A percentile compares a stretch with the other conserved stretches of the same genome.
phyloP scores from a whole-genome alignment of 2,113 vertebrate genomes.

The Mobula birostris region DNA sequence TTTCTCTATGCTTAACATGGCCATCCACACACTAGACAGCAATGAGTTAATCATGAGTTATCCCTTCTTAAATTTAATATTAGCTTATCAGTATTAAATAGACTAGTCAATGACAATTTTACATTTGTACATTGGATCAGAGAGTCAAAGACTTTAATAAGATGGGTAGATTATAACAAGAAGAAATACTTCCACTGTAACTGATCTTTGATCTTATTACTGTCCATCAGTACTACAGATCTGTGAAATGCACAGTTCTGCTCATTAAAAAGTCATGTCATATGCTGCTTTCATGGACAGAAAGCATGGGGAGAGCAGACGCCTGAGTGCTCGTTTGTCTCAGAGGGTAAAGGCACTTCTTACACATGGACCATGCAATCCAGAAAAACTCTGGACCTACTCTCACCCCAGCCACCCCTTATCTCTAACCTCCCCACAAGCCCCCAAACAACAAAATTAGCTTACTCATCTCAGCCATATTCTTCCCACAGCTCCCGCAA shows the following conservation, averaged over 20 bases:
- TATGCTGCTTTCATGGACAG: too few relatives aligned
- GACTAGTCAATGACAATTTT: neutral
- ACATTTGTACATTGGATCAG: neutral
- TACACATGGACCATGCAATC: too few relatives aligned
- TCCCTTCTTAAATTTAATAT: neutral
- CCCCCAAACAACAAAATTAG: too few relatives aligned
- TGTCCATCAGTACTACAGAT: neutral
- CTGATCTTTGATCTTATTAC: neutral
- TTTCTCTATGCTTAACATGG: neutral
- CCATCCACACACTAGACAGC: neutral
- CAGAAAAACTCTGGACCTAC: too few relatives aligned
- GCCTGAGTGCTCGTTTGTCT: neutral
- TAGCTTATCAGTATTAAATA: neutral
- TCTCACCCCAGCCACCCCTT: too few relatives aligned
- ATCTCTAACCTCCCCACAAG: too few relatives aligned
- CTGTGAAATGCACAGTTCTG: neutral
- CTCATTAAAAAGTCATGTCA: too few relatives aligned
- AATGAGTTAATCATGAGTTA: neutral
- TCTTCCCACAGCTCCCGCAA: too few relatives aligned
- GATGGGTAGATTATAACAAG: slow-evolving; percentile 1
- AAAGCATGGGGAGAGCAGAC: too few relatives aligned
- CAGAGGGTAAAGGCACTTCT: neutral
- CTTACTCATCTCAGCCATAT: too few relatives aligned
- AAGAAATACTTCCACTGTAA: neutral
- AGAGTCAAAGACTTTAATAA: neutral